These are phyloP conservation scores for Steinernema feltiae DNA, from an alignment of 1,140 invertebrate species.

Conservation along the genomic window DNA sequence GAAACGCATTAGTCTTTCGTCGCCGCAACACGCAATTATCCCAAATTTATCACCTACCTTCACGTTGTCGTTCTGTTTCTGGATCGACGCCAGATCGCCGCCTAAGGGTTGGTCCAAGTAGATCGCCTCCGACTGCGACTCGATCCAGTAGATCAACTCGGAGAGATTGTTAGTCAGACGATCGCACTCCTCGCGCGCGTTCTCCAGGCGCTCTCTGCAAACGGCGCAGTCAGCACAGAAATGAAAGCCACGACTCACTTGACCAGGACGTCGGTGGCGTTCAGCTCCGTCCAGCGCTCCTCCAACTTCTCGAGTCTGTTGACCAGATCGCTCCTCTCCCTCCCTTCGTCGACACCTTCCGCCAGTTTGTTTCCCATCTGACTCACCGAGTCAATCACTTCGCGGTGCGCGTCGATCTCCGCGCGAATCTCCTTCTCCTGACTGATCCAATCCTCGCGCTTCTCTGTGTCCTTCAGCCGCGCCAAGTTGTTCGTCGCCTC, in stretches of 20 bases:
- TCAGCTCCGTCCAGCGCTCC: constrained; percentile 36
- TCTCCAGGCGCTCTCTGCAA: constrained; percentile 50
- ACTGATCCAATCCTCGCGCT: constrained; percentile 46
- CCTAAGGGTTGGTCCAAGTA: constrained; percentile 45
- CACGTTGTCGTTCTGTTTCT: constrained; percentile 44
- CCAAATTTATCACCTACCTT: constrained; percentile 28
- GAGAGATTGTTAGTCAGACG: constrained; percentile 39
- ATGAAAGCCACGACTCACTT: constrained; percentile 27
- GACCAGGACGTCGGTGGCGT: constrained; percentile 27
- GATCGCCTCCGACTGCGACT: constrained; percentile 42
- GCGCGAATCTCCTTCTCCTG: constrained; percentile 40
- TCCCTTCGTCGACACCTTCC: constrained; percentile 37
- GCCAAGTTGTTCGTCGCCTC: constrained; percentile 42
- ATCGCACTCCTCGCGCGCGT: constrained; percentile 56
- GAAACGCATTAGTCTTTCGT: constrained; percentile 22
- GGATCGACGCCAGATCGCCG: constrained; percentile 42
- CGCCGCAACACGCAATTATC: constrained; percentile 8
- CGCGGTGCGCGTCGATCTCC: constrained; percentile 51
- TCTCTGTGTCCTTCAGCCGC: constrained; percentile 47
- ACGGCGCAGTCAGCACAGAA: constrained; percentile 6
- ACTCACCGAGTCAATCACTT: constrained; percentile 47
- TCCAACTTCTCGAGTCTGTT: constrained; percentile 40
- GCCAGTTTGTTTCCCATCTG: constrained; percentile 49
- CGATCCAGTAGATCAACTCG: constrained; percentile 49
- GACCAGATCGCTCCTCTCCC: constrained; percentile 36